Conservation (phyloP, 2,888 invertebrate genomes). For the Galerucella pusilla region DNA sequence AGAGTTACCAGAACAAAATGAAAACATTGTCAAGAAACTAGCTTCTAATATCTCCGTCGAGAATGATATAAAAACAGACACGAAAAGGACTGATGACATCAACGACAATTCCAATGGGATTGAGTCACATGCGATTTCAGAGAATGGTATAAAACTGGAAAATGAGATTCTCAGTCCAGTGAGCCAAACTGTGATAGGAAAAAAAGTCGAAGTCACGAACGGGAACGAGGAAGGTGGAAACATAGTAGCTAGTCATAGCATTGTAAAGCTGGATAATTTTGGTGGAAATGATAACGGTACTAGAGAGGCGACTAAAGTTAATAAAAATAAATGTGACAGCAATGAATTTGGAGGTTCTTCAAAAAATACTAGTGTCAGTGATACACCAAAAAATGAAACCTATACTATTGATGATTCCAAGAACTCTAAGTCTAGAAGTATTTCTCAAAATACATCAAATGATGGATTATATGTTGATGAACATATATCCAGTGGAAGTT, state of each 20-base stretch:
- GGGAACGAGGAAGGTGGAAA: neutral
- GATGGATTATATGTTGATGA: constrained; percentile 5
- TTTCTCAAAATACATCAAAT: neutral
- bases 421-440: neutral
- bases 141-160: neutral
- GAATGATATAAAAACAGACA: neutral
- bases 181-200: neutral
- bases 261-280: neutral
- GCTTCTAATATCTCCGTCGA: neutral
- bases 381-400: neutral
- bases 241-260: neutral
- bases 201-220: neutral
- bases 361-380: neutral
- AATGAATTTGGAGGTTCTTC: too few relatives aligned
- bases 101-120: neutral
- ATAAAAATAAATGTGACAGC: neutral
- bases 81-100: neutral
- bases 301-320: neutral
- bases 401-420: neutral
- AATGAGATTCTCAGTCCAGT: neutral
- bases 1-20: neutral
- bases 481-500: constrained; percentile 2
- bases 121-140: neutral
- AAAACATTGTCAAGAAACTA: neutral
- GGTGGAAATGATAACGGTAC: neutral